phyloP scores from a whole-genome alignment of 2,888 invertebrate genomes.

The Trichacis sp. region DNA sequence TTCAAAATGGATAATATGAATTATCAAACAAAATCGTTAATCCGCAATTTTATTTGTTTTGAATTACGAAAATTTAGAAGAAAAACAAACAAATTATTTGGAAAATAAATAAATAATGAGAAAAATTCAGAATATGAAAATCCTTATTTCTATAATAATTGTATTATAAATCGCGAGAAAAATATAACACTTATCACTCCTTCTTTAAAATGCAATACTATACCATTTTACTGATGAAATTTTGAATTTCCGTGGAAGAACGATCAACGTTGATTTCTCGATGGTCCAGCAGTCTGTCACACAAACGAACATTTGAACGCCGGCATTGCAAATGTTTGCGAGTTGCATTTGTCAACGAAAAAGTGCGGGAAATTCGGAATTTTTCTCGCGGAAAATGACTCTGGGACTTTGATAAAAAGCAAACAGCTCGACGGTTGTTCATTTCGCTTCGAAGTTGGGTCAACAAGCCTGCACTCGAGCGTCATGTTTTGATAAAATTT shows the following conservation, averaged over 20 bases:
- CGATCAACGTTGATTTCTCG: not conserved
- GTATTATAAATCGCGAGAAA: no score
- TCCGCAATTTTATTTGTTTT: no score
- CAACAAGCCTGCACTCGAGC: constrained; percentile 22
- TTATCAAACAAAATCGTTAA: no score
- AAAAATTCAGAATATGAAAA: no score
- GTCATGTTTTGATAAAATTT: constrained; percentile 36
- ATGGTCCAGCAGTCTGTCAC: not conserved
- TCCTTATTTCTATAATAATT: no score
- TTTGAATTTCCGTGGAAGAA: not conserved
- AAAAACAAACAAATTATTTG: no score
- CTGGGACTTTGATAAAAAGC: constrained; percentile 28
- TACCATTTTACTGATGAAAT: not conserved
- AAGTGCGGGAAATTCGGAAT: not conserved
- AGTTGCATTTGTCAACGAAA: not conserved
- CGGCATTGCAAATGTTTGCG: not conserved
- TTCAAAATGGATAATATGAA: no score
- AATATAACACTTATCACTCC: no score
- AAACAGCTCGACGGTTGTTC: constrained; percentile 28
- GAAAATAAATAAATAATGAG: no score
- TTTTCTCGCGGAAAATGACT: constrained; percentile 10
- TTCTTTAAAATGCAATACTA: no score
- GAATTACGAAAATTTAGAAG: no score
- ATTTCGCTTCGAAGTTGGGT: constrained; percentile 22
- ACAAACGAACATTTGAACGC: not conserved